Evolutionary conservation across 2,113 vertebrate genomes (phyloP), one percentile per base, ranked within the genome.

Genomic region (Limnothrissa miodon): DNA sequence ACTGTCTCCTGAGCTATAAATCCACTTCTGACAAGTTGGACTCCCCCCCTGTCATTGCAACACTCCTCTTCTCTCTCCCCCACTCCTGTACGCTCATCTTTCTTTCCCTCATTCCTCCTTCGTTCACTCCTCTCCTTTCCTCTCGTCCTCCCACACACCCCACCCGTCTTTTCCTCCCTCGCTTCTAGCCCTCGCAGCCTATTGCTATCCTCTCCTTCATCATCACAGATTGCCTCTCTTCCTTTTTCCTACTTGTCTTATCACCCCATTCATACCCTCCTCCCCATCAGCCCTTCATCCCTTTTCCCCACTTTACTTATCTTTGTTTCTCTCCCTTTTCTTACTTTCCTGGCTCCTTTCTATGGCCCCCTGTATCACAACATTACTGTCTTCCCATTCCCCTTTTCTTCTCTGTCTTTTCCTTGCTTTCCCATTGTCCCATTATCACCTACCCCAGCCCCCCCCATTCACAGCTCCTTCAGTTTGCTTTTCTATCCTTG

Each of bases 1-100:
- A 74, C 66, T 74, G 66, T 74, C 66, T 74, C 66, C 33, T 85
- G 56, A 89, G 62, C 84, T 80, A 90, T 88, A 92, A 90, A 90
- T 94, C 84, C 92, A 82, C 91, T 85, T 80, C 84, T 89, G 85
- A 90, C 90, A 91, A 91, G 87, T 84, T 85, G 83, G 80, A 92
- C 84, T 88, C 89, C 82, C 62, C 29, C 29, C 66, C 29, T 74
- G 66, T 74, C 66, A 74, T 36, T 15, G 15, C 4, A 74, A 74
- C 66, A 74, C 25, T 36, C 15, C 29, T 74, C 66, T 13, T 36
- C 10, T 86, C 86, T 90, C 86, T 87, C 66, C 33, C 10, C 59
- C n/a, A n/a, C 9, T 66, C n/a, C n/a, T 9, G 5, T 56, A 7
- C n/a, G 8, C n/a, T 25, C 59, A 7, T n/a, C 59, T 11, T 10